A percentile compares a stretch with the other conserved stretches of the same genome.
phyloP scores from a whole-genome alignment of 2,888 invertebrate species.

The Zygothrica quintamaculata region DNA sequence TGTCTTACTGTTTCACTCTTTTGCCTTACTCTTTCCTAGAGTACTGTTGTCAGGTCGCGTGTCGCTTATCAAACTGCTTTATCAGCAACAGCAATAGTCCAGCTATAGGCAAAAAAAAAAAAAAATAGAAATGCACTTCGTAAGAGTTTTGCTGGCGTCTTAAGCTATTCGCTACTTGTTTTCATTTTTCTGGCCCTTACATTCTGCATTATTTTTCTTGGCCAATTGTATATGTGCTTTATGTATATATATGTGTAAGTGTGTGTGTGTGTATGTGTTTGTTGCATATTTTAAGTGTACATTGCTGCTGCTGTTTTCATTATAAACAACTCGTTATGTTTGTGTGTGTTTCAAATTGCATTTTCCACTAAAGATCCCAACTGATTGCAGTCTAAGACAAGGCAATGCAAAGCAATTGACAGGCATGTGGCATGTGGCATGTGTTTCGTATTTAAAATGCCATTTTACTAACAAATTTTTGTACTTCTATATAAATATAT shows the following conservation, averaged over 20 bases:
- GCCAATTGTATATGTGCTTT: constrained; percentile 4
- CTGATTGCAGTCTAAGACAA: constrained; percentile 59
- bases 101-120: constrained; percentile 11
- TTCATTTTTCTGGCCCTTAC: constrained; percentile 49
- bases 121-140: constrained; percentile 58
- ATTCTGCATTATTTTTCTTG: constrained; percentile 63
- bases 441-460: constrained; percentile 64
- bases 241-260: constrained; percentile 2
- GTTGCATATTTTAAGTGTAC: constrained; percentile 72
- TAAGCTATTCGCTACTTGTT: constrained; percentile 78
- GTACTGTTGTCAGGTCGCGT: constrained; percentile 66
- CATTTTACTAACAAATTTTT: constrained; percentile 48
- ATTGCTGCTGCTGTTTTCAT: constrained; percentile 55
- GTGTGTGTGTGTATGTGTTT: constrained; percentile 36
- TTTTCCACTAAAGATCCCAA: constrained; percentile 74
- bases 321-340: constrained; percentile 41
- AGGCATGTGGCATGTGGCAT: constrained; percentile 62
- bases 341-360: constrained; percentile 78
- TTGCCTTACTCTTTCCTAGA: constrained; percentile 13
- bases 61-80: constrained; percentile 75
- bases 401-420: constrained; percentile 51
- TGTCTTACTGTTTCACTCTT: constrained; percentile 41
- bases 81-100: constrained; percentile 42
- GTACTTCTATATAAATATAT: too few species aligned
- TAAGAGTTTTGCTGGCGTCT: constrained; percentile 73